These are phyloP conservation scores for Ectobius pallidus DNA, from an alignment of 2,888 invertebrate species.

Conservation along the genomic window DNA sequence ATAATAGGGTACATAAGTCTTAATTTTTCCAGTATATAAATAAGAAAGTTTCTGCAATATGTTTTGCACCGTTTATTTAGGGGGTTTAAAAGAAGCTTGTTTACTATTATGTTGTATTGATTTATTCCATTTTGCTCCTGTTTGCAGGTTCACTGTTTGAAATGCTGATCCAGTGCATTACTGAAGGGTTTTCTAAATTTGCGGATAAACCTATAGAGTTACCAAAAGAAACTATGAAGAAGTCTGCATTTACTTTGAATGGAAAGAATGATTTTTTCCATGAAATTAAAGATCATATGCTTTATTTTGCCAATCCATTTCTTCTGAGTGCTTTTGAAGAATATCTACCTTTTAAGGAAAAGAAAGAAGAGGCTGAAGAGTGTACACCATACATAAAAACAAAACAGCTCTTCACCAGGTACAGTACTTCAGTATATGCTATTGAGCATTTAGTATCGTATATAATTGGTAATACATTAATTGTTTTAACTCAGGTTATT, in stretches of 20 bases:
- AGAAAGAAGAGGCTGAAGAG: not conserved
- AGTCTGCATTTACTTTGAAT: not conserved
- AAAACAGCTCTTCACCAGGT: not conserved
- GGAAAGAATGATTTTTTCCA: not conserved
- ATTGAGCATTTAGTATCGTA: no score
- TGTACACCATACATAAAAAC: not conserved
- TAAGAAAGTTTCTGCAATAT: no score
- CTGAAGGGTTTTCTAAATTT: not conserved
- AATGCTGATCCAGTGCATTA: not conserved
- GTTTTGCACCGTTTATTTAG: no score
- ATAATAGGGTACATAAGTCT: no score
- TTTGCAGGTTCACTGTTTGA: constrained; percentile 9
- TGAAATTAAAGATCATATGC: constrained; percentile 19
- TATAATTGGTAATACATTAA: no score
- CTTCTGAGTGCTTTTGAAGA: constrained; percentile 22
- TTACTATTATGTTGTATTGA: no score
- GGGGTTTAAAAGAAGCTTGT: no score
- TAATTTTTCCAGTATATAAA: no score
- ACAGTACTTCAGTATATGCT: not conserved
- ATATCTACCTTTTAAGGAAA: constrained; percentile 19
- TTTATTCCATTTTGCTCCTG: no score
- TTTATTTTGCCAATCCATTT: not conserved
- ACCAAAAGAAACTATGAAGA: not conserved
- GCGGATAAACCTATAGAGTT: not conserved
- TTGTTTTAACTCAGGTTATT: not conserved